Evolutionary conservation across 2,888 invertebrate species (phyloP), one percentile per base, ranked within the genome.

Genomic region (Torymus auratus): DNA sequence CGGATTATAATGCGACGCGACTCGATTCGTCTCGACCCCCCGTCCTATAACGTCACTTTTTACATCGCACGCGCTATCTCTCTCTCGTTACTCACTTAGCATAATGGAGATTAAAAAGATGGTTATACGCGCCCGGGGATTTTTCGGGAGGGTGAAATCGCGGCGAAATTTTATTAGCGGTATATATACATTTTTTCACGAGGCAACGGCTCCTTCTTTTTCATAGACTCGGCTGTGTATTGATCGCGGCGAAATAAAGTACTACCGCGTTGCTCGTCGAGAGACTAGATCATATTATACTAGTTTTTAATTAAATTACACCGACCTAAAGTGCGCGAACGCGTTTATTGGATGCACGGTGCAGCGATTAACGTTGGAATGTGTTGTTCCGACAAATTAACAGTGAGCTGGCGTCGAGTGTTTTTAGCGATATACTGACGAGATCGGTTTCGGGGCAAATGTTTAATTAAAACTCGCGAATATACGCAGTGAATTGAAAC

Each of bases 81-180:
- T 28, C 67, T 75, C 68, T 68, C 68, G 67, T 65, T 82, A 81
- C 75, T 81, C 78, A 81, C 78, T 78, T 78, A 78, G 77, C 74
- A 81, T 75, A 81, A 81, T 81, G 75, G 75, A 78, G 81, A 81
- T 78, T 78, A 68, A 78, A 81, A 81, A 76, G 72, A 80, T 62
- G 67, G 56, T 76, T 72, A 68, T 55, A 20, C 20, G 56, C 71
- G 69, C 50, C 69, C 13, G 17, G 72, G 73, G 78, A 72, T 65
- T 50, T 60, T 55, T 52, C 50, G 61, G 61, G 55, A 20, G 23
- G 64, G 17, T 65, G 64, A 74, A 74, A 74, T 79, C 79, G 64
- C n/a, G 1, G 64, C n/a, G 53, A 72, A 80, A 75, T 80, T 80
- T 72, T 76, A 80, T 80, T 72, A 76, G 68, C 28, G 62, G 61